Percentiles rank a stretch among this genome's conserved stretches.
These are phyloP conservation scores for Yasuhikotakia modesta DNA, from an alignment of 2,797 vertebrate genomes.

Conservation along the genomic window DNA sequence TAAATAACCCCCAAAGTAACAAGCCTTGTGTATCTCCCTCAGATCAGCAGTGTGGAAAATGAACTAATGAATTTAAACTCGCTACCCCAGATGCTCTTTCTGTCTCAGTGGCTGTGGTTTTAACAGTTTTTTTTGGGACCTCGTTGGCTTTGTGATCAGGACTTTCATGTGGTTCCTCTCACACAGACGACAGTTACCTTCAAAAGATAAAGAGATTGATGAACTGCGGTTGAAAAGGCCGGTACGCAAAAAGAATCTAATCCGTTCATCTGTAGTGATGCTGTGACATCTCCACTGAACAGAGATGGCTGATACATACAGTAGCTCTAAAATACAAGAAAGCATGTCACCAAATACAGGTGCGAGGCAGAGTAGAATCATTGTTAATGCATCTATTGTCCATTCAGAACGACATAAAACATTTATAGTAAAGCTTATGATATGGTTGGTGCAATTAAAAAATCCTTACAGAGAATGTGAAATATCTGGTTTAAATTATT, in stretches of 20 bases:
- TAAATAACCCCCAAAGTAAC: conserved; percentile 14
- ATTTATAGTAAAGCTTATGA: conserved; percentile 20
- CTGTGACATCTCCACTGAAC: conserved; percentile 57
- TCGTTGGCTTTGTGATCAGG: conserved; percentile 82
- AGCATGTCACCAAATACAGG: background rate
- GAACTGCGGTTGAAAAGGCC: conserved; percentile 91
- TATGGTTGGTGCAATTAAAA: conserved; percentile 34
- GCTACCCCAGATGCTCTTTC: conserved; percentile 22
- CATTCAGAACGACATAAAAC: conserved; percentile 7
- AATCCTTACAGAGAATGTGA: conserved; percentile 21
- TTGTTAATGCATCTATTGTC: background rate
- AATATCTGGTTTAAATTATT: conserved; percentile 35
- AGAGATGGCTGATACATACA: conserved; percentile 20
- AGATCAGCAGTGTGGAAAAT: conserved; percentile 40
- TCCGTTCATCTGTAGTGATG: conserved; percentile 65
- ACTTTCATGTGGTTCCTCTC: conserved; percentile 92
- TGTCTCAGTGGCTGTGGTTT: conserved; percentile 66
- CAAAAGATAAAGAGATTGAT: conserved; percentile 94
- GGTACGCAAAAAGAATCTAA: conserved; percentile 84
- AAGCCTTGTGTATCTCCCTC: background rate
- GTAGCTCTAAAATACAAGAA: conserved; percentile 12
- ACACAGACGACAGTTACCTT: conserved; percentile 89
- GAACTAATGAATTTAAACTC: conserved; percentile 40
- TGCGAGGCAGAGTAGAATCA: background rate
- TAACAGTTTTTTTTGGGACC: conserved; percentile 77